A percentile compares a stretch with the other conserved stretches of the same genome.
These are phyloP conservation scores for Oreortyx pictus DNA, from an alignment of 2,797 vertebrate species.

Conservation along the genomic window DNA sequence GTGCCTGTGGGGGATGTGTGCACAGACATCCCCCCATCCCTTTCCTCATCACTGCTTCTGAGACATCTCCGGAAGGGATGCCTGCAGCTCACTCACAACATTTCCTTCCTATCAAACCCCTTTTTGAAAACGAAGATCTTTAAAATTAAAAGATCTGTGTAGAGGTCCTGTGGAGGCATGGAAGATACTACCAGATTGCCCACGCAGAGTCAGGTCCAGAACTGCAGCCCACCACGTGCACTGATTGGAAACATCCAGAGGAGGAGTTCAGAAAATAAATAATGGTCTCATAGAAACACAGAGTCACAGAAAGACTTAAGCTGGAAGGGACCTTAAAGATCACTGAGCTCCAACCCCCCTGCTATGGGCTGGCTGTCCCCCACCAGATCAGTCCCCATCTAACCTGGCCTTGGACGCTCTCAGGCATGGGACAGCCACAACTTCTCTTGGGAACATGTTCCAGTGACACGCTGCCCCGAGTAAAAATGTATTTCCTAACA, in stretches of 20 bases:
- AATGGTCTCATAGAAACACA: too few species aligned
- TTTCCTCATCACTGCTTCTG: neutral
- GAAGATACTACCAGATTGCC: neutral
- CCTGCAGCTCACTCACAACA: neutral
- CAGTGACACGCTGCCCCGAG: too few species aligned
- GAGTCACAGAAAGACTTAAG: too few species aligned
- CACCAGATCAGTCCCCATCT: too few species aligned
- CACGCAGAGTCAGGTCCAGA: fast-evolving
- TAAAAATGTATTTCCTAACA: too few species aligned
- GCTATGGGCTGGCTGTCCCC: too few species aligned
- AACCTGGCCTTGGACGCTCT: too few species aligned
- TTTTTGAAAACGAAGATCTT: neutral
- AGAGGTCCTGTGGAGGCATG: neutral
- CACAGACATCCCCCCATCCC: fast-evolving
- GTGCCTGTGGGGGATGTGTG: fast-evolving
- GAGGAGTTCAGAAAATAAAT: neutral
- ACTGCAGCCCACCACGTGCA: neutral
- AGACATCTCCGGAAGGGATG: neutral
- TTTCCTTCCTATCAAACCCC: neutral
- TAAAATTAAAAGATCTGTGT: neutral
- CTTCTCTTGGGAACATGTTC: too few species aligned
- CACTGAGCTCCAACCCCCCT: too few species aligned
- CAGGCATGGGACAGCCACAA: too few species aligned
- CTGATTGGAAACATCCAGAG: neutral
- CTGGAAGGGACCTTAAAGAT: too few species aligned